Conservation (phyloP, 2,113 vertebrate species). For the Lepus timidus region DNA sequence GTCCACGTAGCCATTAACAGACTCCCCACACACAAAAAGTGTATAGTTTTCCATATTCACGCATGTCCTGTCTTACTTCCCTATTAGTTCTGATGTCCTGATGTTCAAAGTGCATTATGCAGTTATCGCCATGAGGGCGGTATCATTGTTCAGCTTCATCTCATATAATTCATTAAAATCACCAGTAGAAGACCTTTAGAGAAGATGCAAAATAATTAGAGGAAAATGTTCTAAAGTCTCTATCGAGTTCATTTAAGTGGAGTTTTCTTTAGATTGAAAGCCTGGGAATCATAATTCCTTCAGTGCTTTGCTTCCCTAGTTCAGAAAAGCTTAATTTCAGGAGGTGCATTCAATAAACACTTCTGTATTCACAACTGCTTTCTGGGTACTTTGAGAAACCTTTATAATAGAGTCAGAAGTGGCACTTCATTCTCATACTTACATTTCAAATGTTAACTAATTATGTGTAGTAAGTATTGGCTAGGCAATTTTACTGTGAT, state of each 20-base stretch:
- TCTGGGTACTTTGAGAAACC: neutral
- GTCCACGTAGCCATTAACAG: neutral
- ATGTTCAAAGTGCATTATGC: neutral
- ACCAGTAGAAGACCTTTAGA: neutral
- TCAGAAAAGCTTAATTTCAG: neutral
- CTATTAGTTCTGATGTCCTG: neutral
- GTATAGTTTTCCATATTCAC: fast-evolving
- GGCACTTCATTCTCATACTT: neutral
- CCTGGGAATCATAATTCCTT: neutral
- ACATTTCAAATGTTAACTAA: neutral
- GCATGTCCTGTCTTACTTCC: neutral
- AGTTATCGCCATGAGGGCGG: neutral
- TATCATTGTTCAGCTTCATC: neutral
- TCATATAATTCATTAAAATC: neutral
- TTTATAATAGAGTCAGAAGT: neutral
- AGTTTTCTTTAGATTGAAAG: neutral
- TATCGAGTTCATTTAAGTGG: neutral
- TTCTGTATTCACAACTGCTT: neutral
- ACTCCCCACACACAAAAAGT: fast-evolving
- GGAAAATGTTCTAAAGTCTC: neutral
- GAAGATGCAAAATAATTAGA: neutral
- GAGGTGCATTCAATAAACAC: neutral
- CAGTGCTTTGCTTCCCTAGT: neutral
- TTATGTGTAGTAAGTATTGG: neutral
- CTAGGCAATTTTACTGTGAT: neutral